Base-by-base conservation (phyloP, 2,113 vertebrate genomes). In the Menidia beryllina region DNA sequence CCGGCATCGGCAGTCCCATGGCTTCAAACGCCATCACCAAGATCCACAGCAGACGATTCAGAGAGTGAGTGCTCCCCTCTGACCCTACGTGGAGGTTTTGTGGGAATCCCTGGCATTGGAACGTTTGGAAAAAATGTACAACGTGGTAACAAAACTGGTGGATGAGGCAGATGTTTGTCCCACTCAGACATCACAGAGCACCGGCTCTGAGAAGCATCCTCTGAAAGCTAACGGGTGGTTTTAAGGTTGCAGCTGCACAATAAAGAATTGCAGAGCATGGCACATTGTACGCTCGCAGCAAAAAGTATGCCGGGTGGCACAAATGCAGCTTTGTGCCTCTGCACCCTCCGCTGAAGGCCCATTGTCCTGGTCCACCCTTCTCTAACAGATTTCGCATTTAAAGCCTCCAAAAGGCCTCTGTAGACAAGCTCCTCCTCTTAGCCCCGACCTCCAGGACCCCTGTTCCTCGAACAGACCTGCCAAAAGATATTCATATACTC, bases 1-100 rank as follows among this genome's bases (percentile, higher is more conserved):
- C 97, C 2, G 98, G 97, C 50, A 98, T 99, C 47, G 98, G 98
- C 34, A 98, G 97, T 81, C 98, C 98, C 13, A 98, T 99, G 98
- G 96, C 98, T 20, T 94, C 97, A 7, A 96, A 97, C 5, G 95
- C 98, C 75, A 96, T 98, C 91, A 98, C 98, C 76, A 99, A 97
- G 92, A 99, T 99, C 79, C 98, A 99, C 93, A 99, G 98, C 93
- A 95, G 98, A 45, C 93, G 98, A 76, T 99, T 99, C 85, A 93
- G 97, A 96, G 98, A 99, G 98, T 99, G 90, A 97, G 97, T 85
- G 1, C 30, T 64, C 58, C 9, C 64, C 19, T 13, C 17, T 45
- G 13, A 10, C 11, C 20, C 47, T 21, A 25, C 36, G 4, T 14
- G 25, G 60, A 57, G 20, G 19, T 69, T 64, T 58, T 47, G 26